Evolutionary conservation across 2,888 invertebrate species (phyloP).

Genomic region (Euplagia quadripunctaria): DNA sequence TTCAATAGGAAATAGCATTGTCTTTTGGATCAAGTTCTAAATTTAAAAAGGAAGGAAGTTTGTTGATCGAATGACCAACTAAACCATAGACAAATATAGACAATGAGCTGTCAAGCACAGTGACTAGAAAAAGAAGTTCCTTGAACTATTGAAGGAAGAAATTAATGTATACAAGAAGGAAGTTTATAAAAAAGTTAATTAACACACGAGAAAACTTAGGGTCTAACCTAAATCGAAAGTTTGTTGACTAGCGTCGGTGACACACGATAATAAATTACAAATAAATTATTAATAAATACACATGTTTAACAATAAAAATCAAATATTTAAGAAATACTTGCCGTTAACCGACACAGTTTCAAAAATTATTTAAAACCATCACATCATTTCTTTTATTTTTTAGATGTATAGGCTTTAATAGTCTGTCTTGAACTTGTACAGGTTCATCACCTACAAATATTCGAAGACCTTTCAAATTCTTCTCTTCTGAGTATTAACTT

Average conservation of each 20-base stretch:
- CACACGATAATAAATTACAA: constrained; percentile 68
- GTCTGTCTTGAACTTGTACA: background rate
- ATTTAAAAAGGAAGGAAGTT: background rate
- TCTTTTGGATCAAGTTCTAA: background rate
- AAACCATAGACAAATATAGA: constrained; percentile 58
- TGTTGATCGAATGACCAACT: constrained; percentile 51
- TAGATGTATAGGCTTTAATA: background rate
- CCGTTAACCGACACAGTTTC: constrained; percentile 37
- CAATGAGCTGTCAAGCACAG: constrained; percentile 63
- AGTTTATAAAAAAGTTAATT: constrained; percentile 59
- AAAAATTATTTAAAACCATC: background rate
- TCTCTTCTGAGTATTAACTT: constrained; percentile 31
- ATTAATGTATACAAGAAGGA: constrained; percentile 61
- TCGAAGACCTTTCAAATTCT: background rate
- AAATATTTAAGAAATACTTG: constrained; percentile 37
- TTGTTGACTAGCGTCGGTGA: constrained; percentile 82
- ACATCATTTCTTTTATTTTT: background rate
- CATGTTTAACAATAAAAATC: constrained; percentile 44
- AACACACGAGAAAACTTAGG: constrained; percentile 70
- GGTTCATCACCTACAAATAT: background rate
- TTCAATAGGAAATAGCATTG: background rate
- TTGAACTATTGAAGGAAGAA: constrained; percentile 67
- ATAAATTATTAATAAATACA: constrained; percentile 72
- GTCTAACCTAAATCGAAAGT: constrained; percentile 74
- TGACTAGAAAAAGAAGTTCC: constrained; percentile 78